phyloP scores from a whole-genome alignment of 1,140 invertebrate genomes.

The Bombus picipes region DNA sequence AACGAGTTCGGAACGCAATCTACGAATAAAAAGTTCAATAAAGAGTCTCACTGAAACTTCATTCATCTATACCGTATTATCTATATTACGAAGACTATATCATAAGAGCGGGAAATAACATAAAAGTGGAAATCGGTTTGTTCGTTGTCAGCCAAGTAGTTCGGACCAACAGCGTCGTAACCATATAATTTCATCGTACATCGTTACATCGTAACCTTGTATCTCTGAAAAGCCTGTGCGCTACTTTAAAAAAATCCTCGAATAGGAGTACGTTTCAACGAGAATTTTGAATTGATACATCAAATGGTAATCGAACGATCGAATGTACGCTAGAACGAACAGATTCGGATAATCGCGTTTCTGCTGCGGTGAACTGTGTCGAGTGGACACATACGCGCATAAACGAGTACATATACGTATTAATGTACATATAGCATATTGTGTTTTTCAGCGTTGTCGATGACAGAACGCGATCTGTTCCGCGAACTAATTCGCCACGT shows the following conservation, averaged over 20 bases:
- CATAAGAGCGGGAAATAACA: not conserved
- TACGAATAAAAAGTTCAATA: not conserved
- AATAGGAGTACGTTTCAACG: not conserved
- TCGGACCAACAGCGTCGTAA: not conserved
- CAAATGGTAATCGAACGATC: not conserved
- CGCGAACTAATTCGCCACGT: constrained; percentile 83
- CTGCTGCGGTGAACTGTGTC: not conserved
- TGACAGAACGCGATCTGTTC: constrained; percentile 84
- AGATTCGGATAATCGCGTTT: constrained; percentile 16
- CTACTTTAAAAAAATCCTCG: not conserved
- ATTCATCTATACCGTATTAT: not conserved
- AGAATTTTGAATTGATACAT: not conserved
- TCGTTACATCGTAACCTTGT: not conserved
- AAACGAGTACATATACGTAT: not conserved
- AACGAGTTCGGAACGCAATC: not conserved
- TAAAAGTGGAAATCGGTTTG: not conserved
- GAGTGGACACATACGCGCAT: not conserved
- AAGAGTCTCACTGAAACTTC: not conserved
- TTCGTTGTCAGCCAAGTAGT: not conserved
- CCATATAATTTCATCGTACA: not conserved
- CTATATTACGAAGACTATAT: no score
- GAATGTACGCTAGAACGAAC: not conserved
- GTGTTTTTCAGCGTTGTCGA: constrained; percentile 80
- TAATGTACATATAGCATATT: not conserved
- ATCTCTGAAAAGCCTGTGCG: not conserved